Evolutionary conservation across 2,797 vertebrate genomes (phyloP).

Genomic region (Chelidonichthys spinosus): DNA sequence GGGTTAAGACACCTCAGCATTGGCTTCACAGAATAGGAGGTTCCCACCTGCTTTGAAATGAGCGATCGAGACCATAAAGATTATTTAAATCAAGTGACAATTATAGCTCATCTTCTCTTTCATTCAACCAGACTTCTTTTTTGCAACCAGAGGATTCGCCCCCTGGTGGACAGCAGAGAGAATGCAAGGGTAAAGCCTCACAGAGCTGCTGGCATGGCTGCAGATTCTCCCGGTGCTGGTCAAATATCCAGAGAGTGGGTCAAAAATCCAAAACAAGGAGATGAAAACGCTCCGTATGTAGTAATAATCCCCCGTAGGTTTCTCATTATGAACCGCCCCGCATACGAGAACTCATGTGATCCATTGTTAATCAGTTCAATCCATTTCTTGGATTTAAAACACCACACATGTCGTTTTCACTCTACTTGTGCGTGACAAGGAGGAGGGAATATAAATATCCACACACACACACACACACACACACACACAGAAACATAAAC

Average conservation of each 20-base stretch:
- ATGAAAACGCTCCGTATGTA: background rate
- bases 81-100: no score
- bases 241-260: no score
- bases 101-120: no score
- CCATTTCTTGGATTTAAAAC: background rate
- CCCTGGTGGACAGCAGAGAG: no score
- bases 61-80: no score
- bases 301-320: background rate
- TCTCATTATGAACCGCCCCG: no score
- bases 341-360: background rate
- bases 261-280: background rate
- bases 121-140: no score
- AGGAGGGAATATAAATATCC: conserved; percentile 16
- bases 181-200: background rate
- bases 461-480: conserved; percentile 5
- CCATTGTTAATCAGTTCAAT: background rate
- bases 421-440: background rate
- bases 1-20: background rate
- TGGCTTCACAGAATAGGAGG: no score
- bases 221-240: no score
- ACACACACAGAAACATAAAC: conserved; percentile 32
- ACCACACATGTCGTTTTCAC: background rate
- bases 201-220: no score
- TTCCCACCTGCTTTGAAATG: no score
- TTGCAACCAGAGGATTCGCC: no score